Conservation (phyloP, 2,888 invertebrate species). For the Apamea sordens region DNA sequence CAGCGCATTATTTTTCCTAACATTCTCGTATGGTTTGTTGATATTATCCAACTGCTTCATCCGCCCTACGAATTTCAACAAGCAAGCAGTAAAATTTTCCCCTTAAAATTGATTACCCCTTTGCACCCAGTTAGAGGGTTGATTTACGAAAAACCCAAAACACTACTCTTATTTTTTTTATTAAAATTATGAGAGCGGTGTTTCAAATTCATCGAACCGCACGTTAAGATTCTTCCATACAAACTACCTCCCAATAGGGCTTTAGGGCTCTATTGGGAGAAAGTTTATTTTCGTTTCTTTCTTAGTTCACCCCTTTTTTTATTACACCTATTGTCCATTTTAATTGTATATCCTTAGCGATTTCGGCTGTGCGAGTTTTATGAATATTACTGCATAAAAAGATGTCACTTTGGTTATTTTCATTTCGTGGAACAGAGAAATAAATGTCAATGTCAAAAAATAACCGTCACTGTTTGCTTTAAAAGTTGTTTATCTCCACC, state of each 20-base stretch:
- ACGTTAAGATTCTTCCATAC: background rate
- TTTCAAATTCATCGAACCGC: background rate
- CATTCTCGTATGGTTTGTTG: background rate
- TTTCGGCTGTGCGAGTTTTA: background rate
- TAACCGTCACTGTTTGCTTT: slow-evolving; percentile 17
- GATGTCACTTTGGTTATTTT: background rate
- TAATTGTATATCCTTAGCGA: background rate
- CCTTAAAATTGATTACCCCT: background rate
- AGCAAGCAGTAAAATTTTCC: background rate
- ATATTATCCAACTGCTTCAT: background rate
- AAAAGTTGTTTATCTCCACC: slow-evolving; percentile 10
- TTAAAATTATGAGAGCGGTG: too few relatives aligned
- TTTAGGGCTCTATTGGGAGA: background rate
- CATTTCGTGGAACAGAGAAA: background rate
- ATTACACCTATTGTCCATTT: background rate
- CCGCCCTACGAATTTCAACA: too few relatives aligned
- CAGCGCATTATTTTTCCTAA: background rate
- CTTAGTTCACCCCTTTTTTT: too few relatives aligned
- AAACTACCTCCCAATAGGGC: background rate
- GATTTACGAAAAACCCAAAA: background rate
- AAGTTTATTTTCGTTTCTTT: background rate
- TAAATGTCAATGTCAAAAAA: slow-evolving; percentile 16
- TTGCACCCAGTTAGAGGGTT: background rate
- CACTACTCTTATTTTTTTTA: background rate
- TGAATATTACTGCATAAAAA: background rate